Conservation (phyloP, 2,797 vertebrate species). For the Sebastes nivosus region DNA sequence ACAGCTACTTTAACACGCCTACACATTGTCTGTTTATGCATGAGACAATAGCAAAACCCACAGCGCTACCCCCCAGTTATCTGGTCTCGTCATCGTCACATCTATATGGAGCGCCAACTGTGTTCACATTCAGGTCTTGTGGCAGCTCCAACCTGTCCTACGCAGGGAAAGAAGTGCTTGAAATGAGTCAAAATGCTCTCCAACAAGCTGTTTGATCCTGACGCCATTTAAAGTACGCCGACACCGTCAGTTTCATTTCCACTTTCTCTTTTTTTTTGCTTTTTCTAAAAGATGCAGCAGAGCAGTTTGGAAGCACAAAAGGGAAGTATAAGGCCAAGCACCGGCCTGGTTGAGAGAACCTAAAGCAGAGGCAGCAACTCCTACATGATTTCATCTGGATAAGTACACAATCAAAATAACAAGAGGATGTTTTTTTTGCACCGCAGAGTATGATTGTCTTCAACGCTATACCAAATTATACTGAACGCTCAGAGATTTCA, state of each 20-base stretch:
- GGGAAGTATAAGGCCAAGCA: constrained; percentile 9
- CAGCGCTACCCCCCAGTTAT: not conserved
- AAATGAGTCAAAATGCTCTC: not conserved
- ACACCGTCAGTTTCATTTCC: not conserved
- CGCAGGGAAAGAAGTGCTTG: not conserved
- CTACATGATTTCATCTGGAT: constrained; percentile 45
- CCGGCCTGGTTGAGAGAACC: constrained; percentile 7
- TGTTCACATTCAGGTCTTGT: constrained; percentile 1
- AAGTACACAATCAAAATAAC: constrained; percentile 35
- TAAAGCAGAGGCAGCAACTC: constrained; percentile 43
- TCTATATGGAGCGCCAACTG: not conserved
- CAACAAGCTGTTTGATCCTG: not conserved
- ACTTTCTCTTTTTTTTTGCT: not conserved
- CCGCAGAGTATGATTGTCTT: constrained; percentile 12
- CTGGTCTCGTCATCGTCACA: not conserved
- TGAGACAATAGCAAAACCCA: constrained; percentile 38
- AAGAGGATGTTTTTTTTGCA: constrained; percentile 12
- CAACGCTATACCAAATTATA: constrained; percentile 25
- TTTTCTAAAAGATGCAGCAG: not conserved
- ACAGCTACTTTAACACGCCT: constrained; percentile 54
- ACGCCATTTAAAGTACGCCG: not conserved
- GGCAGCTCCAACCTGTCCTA: not conserved
- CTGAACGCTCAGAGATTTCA: constrained; percentile 24
- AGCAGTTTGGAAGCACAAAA: constrained; percentile 28
- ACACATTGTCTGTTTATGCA: constrained; percentile 59